Base-by-base conservation (phyloP, 2,888 invertebrate species). In the Macrophya alboannulata region DNA sequence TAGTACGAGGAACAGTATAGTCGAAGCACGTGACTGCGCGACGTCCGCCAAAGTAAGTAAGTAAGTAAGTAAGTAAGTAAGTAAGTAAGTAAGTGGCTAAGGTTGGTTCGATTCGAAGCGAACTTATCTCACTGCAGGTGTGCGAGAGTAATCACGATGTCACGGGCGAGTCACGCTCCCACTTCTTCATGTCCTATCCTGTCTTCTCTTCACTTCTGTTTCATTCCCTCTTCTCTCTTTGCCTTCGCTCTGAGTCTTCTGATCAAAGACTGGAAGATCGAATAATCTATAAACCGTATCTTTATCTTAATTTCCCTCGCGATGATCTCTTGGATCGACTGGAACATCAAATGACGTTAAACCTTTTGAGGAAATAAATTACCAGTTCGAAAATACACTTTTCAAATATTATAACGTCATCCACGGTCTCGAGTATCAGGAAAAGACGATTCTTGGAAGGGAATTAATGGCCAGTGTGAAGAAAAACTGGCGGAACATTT, bases 101-200 rank as follows among this genome's bases (percentile, higher is more conserved):
- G 81, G 59, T 31, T 43, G 90, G 89, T 89, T 90, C 86, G 86
- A 89, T 88, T 89, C 88, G 86, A 88, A 89, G 89, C 86, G 85
- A 74, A 81, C 82, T 84, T 88, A 85, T 74, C 83, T 51, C 87
- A 86, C 90, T 90, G 91, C 92, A 92, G 92, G 92, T 92, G 92
- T 90, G 91, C 92, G 92, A 92, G 89, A 89, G 92, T 92, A 92
- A 92, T 92, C 92, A 92, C 92, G 91, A 92, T 92, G 92, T 92
- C 92, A 92, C 91, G 92, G 92, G 85, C 92, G 88, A 92, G 92
- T 90, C 92, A 90, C 91, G 91, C 91, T 88, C 89, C 86, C 68
- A 82, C 84, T 85, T 85, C 85, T 82, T 77, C 84, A 65, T 62
- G 68, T 68, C 84, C 82, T 55, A 45, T 87, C 83, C 84, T 86